Conservation (phyloP, 2,888 invertebrate species). For the Antheraea assamensis region DNA sequence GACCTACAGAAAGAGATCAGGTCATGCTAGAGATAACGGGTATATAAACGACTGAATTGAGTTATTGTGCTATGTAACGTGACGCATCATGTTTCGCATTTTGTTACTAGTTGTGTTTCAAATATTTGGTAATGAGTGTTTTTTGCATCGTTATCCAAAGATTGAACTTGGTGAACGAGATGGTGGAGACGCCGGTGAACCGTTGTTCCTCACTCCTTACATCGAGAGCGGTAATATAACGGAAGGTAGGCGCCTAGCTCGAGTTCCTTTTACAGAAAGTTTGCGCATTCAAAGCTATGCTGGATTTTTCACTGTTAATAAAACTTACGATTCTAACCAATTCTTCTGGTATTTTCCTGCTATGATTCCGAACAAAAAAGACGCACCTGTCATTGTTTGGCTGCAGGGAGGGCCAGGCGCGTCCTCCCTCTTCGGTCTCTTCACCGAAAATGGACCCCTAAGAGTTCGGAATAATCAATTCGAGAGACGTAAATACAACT, state of each 20-base stretch:
- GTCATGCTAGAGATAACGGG: not conserved
- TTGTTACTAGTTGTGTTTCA: slow-evolving; percentile 46
- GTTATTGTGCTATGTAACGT: slow-evolving; percentile 9
- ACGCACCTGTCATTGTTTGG: slow-evolving; percentile 91
- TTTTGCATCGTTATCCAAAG: slow-evolving; percentile 64
- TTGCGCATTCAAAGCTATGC: slow-evolving; percentile 86
- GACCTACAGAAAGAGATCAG: not conserved
- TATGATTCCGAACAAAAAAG: slow-evolving; percentile 71
- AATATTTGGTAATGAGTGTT: slow-evolving; percentile 47
- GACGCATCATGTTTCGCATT: slow-evolving; percentile 46
- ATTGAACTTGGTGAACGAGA: slow-evolving; percentile 55
- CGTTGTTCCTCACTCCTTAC: slow-evolving; percentile 89
- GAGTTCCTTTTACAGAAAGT: slow-evolving; percentile 83
- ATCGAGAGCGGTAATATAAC: slow-evolving; percentile 87
- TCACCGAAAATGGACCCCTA: slow-evolving; percentile 91
- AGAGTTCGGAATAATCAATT: slow-evolving; percentile 64
- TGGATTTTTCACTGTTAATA: slow-evolving; percentile 93
- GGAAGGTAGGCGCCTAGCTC: slow-evolving; percentile 81
- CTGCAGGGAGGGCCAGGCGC: slow-evolving; percentile 94
- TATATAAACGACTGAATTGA: not conserved
- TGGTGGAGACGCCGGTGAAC: slow-evolving; percentile 74
- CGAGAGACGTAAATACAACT: slow-evolving; percentile 86
- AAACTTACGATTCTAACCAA: slow-evolving; percentile 88
- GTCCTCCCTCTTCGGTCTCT: slow-evolving; percentile 89
- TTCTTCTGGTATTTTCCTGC: slow-evolving; percentile 97